Percentiles rank a stretch among this genome's conserved stretches.
These are phyloP conservation scores for Cardinalis cardinalis DNA, from an alignment of 2,113 vertebrate genomes.

Conservation along the genomic window DNA sequence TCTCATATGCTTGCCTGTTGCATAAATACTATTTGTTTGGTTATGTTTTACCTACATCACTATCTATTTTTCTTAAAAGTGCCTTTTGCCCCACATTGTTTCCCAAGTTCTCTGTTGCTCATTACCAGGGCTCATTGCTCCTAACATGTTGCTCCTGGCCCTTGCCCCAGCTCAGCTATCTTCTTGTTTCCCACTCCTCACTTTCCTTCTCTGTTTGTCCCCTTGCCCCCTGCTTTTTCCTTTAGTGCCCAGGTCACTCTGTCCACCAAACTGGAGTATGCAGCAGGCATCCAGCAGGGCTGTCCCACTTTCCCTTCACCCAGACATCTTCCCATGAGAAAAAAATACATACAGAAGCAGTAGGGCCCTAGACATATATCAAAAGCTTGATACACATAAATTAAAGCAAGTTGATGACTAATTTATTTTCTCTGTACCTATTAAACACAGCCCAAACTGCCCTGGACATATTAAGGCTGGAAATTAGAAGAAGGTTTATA, in stretches of 20 bases:
- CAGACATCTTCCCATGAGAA: background rate
- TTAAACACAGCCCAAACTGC: conserved; percentile 28
- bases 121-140: background rate
- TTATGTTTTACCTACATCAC: background rate
- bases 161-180: background rate
- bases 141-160: background rate
- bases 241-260: background rate
- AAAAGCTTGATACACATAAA: conserved; percentile 28
- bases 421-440: conserved; percentile 44
- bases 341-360: background rate
- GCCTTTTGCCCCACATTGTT: background rate
- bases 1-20: background rate
- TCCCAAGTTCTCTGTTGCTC: background rate
- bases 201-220: background rate
- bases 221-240: background rate
- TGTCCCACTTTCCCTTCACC: background rate
- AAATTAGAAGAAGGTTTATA: conserved; percentile 58
- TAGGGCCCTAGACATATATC: background rate
- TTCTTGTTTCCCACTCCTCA: background rate
- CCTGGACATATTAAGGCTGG: conserved; percentile 31
- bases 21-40: background rate
- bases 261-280: rapidly evolving
- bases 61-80: background rate
- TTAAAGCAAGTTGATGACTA: conserved; percentile 29
- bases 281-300: background rate